Base-by-base conservation (phyloP, 2,888 invertebrate genomes). In the Meganola albula region DNA sequence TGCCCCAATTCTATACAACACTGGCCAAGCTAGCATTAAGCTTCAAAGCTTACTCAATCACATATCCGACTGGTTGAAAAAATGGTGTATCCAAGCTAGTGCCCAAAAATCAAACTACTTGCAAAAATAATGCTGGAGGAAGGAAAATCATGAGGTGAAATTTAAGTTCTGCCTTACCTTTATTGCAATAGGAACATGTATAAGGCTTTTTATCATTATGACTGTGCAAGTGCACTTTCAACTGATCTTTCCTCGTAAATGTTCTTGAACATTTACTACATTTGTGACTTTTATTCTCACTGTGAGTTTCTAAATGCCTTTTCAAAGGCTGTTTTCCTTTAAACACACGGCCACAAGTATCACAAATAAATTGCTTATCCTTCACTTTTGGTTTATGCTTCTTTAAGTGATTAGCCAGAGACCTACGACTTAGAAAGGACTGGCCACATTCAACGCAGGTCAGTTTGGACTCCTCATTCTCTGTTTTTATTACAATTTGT, bases 211-310 rank as follows among this genome's bases (percentile, higher is more conserved):
- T 60, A 2, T 88, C 87, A 10, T 78, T 75, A 63, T 90, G 90
- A n/a, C 77, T 75, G 44, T 87, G 88, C 67, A 89, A 73, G 57
- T 91, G 91, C 35, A 85, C 76, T 6, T 74, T 74, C 0, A 90
- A 62, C 47, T 89, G 89, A 27, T 90, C 89, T 1, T 83, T 79
- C 26, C 90, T 69, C 0, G 88, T 78, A 52, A 88, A 91, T 1
- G 75, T 76, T 52, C 89, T 90, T 1, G 83, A 68, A 50, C 91
- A 91, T 25, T 86, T 66, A 3, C 69, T 68, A 61, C 91, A 91
- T 27, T 75, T 72, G 40, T 78, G 84, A 0, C 84, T 82, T 36
- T 84, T 87, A 2, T 82, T 73, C n/a, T 78, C 63, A 2, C 71
- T 74, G 51, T 91, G 90, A 12, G 87, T 70, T 47, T 86, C 87